A percentile compares a stretch with the other conserved stretches of the same genome.
phyloP scores from a whole-genome alignment of 2,888 invertebrate species.

The Sympetrum striolatum region DNA sequence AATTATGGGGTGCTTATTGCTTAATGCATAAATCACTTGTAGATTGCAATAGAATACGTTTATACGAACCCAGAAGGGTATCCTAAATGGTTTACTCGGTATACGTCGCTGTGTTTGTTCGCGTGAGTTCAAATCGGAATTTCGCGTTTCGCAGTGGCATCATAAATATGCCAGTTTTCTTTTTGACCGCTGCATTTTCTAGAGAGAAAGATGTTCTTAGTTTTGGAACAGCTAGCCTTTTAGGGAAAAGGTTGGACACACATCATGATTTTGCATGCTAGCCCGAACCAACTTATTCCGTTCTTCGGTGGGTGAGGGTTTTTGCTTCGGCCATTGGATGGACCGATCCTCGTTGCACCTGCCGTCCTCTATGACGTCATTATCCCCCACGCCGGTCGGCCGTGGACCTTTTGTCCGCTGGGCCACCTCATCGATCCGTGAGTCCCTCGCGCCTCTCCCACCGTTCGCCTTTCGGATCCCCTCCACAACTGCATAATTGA shows the following conservation, averaged over 20 bases:
- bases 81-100: too few relatives aligned
- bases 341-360: neutral
- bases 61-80: too few relatives aligned
- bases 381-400: neutral
- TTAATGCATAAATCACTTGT: neutral
- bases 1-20: neutral
- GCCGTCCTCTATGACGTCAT: neutral
- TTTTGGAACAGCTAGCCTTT: too few relatives aligned
- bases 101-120: too few relatives aligned
- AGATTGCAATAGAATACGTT: too few relatives aligned
- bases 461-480: neutral
- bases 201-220: too few relatives aligned
- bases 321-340: neutral
- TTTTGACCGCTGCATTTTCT: too few relatives aligned
- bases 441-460: neutral
- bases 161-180: too few relatives aligned
- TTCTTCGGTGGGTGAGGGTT: neutral
- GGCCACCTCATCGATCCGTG: neutral
- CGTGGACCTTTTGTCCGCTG: neutral
- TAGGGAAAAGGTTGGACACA: too few relatives aligned
- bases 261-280: neutral
- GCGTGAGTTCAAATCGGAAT: too few relatives aligned
- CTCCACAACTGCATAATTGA: neutral
- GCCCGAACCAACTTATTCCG: neutral
- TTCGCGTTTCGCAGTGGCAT: too few relatives aligned